phyloP scores from a whole-genome alignment of 2,113 vertebrate genomes.

The Salminus brasiliensis region DNA sequence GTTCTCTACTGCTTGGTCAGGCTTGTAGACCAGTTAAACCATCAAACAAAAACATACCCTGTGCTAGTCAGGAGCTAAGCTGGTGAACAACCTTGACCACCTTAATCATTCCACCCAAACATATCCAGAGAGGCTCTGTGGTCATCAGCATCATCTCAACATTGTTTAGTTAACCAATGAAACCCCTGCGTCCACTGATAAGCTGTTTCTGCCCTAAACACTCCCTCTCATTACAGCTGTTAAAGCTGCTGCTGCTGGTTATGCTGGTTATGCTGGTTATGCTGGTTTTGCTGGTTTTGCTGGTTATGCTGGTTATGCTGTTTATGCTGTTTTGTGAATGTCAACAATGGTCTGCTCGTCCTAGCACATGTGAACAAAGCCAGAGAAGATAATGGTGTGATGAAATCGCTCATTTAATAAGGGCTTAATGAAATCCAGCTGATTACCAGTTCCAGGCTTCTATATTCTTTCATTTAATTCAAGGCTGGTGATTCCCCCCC shows the following conservation, averaged over 20 bases:
- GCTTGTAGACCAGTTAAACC: too few relatives aligned
- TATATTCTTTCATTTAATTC: background rate
- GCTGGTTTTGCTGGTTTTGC: constrained; percentile 24
- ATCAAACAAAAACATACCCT: too few relatives aligned
- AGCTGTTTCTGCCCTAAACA: constrained; percentile 48
- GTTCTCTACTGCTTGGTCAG: too few relatives aligned
- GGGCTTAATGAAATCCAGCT: background rate
- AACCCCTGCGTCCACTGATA: background rate
- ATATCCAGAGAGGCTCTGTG: too few relatives aligned
- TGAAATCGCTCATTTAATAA: background rate
- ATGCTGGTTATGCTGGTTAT: background rate
- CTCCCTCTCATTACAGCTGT: constrained; percentile 5
- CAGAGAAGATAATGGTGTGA: background rate
- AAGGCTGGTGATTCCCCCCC: background rate
- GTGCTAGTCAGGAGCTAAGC: too few relatives aligned
- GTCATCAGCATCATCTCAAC: background rate
- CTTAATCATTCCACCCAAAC: too few relatives aligned
- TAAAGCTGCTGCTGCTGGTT: constrained; percentile 11
- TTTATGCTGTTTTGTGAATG: constrained; percentile 12
- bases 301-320: too few relatives aligned
- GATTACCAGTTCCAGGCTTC: background rate
- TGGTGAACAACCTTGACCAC: too few relatives aligned
- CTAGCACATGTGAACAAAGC: background rate
- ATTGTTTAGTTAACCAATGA: background rate
- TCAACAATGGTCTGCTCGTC: constrained; percentile 4